Base-by-base conservation (phyloP, 1,140 invertebrate species). In the Pogonomyrmex californicus region DNA sequence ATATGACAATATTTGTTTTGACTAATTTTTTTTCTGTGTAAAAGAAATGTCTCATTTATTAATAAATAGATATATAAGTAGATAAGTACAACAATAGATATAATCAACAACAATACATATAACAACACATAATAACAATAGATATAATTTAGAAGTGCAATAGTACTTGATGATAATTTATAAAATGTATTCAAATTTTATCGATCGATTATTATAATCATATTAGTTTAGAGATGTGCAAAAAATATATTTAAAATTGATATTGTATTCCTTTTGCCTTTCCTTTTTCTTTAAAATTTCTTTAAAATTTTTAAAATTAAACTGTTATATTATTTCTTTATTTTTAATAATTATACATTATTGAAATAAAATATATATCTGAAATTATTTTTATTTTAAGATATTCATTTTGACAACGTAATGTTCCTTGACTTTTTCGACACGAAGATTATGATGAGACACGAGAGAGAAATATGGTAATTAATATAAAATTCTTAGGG, bases 401-500 rank as follows among this genome's bases (percentile, higher is more conserved):
- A 66, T 30, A 54, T 68, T 0, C 4, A 68, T 54, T 44, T 38
- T 36, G 36, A 70, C 1, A 38, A 41, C 30, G 36, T 0, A 30
- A 9, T 6, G 17, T 54, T 54, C 10, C 5, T 54, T 23, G 6
- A 38, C 4, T 3, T 6, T 56, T 81, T 68, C 49, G 14, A 56
- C 9, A 79, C 12, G 4, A 23, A 47, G 4, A 12, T 9, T 49
- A 14, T 2, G 9, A 54, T 38, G 3, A 10, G 3, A 10, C 49
- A 60, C 5, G 12, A 44, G 33, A 41, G n/a, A 44, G 33, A 41
- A 17, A 73, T 38, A 38, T 12, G 6, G 6, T 14, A 73, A 83
- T 83, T 83, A 73, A 62, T 62, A 73, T 65, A 49, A 49, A 44
- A 60, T 41, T 47, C 44, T 82, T 30, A 38, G 30, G 2, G 41